phyloP scores from a whole-genome alignment of 2,113 vertebrate genomes.

The Eclectus roratus region DNA sequence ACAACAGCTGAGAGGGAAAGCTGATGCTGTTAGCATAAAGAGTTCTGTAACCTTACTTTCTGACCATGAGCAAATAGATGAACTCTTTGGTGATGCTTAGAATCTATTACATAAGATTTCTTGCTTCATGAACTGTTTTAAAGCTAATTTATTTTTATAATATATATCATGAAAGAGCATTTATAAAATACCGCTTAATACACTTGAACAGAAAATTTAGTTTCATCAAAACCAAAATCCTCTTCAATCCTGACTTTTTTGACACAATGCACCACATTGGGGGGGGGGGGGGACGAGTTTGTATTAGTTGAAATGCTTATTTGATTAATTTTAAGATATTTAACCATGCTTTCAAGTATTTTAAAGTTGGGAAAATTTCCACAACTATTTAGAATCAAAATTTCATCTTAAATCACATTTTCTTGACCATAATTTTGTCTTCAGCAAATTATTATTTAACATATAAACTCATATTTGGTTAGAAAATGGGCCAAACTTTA shows the following conservation, averaged over 20 bases:
- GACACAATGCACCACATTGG: fast-evolving
- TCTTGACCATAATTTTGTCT: not conserved
- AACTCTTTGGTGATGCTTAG: not conserved
- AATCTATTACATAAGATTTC: not conserved
- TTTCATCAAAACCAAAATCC: not conserved
- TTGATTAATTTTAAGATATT: not conserved
- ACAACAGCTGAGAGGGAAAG: not conserved
- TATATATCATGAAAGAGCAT: not conserved
- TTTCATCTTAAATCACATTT: not conserved
- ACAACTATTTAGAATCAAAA: not conserved
- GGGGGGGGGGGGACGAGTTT: not conserved
- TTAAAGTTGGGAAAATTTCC: not conserved
- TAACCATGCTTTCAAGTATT: not conserved
- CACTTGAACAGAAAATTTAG: not conserved
- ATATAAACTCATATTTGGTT: not conserved
- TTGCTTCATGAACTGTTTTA: not conserved
- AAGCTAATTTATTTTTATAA: not conserved
- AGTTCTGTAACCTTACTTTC: not conserved
- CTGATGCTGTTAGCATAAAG: fast-evolving
- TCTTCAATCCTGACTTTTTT: not conserved
- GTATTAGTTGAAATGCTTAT: not conserved
- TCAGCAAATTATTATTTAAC: not conserved
- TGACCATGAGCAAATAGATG: not conserved
- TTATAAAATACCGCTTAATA: not conserved
- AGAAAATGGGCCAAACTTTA: not conserved